Conservation (phyloP, 2,888 invertebrate genomes). For the Macropis europaea region DNA sequence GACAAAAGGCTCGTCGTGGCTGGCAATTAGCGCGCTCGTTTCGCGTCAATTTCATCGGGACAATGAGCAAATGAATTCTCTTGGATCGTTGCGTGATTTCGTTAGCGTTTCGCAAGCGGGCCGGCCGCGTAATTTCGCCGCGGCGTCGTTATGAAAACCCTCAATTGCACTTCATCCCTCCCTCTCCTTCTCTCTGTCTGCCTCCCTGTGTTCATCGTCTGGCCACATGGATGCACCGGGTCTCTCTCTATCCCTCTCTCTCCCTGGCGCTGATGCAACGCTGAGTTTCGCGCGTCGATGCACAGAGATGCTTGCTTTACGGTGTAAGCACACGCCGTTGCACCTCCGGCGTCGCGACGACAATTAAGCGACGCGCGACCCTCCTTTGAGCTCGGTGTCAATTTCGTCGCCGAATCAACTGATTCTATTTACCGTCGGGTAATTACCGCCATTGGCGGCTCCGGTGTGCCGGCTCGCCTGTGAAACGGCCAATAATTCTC, state of each 20-base stretch:
- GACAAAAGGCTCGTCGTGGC: constrained; percentile 22
- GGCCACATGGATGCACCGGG: neutral
- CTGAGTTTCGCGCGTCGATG: constrained; percentile 47
- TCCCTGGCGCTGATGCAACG: constrained; percentile 1
- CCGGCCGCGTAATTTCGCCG: constrained; percentile 16
- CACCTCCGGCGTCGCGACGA: constrained; percentile 50
- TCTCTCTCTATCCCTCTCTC: neutral
- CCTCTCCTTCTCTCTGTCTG: neutral
- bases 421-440: constrained; percentile 58
- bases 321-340: constrained; percentile 29
- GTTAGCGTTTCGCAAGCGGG: constrained; percentile 6
- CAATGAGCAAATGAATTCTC: constrained; percentile 46
- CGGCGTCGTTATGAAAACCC: constrained; percentile 18
- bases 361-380: constrained; percentile 55
- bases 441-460: constrained; percentile 45
- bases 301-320: constrained; percentile 51
- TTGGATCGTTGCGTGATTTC: constrained; percentile 39
- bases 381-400: constrained; percentile 59
- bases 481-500: constrained; percentile 47
- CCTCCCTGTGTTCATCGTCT: neutral
- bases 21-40: constrained; percentile 43
- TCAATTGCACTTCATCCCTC: constrained; percentile 18
- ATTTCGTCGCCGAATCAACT: constrained; percentile 57
- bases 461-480: constrained; percentile 21
- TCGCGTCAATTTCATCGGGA: constrained; percentile 33